Base-by-base conservation (phyloP, 2,888 invertebrate genomes). In the Hesperia comma region DNA sequence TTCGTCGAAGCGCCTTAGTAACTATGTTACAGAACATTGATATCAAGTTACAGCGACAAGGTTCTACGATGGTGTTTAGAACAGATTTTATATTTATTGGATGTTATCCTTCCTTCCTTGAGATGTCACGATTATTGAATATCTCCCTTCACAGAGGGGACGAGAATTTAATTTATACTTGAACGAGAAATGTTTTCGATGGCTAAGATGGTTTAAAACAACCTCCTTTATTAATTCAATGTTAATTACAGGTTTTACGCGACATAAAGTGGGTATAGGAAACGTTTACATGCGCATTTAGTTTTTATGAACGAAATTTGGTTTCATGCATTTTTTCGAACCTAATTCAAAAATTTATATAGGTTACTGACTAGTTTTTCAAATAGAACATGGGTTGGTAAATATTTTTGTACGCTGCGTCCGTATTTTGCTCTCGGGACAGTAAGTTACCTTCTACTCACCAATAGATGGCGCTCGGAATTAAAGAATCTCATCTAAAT, bases 41-140 rank as follows among this genome's bases (percentile, higher is more conserved):
- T 41, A 33, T 15, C 14, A 10, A 10, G 17, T 62, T 58, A 71
- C 26, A 75, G 60, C 26, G 77, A 77, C 71, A 79, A 72, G 63
- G 78, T 78, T 63, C 54, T 54, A 63, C 53, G 19, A 37, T 15
- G 46, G 57, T 71, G 72, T 71, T 74, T 75, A 76, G 72, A 79
- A 71, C 68, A 74, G 73, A 78, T 79, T 77, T 75, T 71, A 69
- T 74, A 72, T 72, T 77, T 71, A 74, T 77, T 72, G 74, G 73
- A 74, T 70, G 71, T 73, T 76, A 75, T 71, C 70, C 64, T 67
- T 26, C 61, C 46, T 61, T 55, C 49, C 67, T 70, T 68, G 61
- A 72, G 70, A 68, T 62, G 67, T 67, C 61, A 67, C 61, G 67
- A 66, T 70, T 67, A 71, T 71, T 68, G 68, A 70, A 63, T 71